Conservation (phyloP, 2,113 vertebrate species). For the Dicentrarchus labrax region DNA sequence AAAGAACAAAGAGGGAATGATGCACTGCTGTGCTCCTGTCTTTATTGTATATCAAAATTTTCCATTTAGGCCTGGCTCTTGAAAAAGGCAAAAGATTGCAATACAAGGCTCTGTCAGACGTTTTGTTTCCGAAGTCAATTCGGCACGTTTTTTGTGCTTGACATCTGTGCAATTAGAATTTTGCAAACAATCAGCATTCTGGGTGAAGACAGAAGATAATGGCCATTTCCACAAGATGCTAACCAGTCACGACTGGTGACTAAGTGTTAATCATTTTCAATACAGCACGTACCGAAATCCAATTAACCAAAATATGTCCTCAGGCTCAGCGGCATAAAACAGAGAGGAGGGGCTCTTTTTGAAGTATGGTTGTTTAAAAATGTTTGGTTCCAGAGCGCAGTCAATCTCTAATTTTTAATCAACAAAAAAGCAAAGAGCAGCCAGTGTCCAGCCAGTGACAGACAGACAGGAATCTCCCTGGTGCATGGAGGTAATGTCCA, state of each 20-base stretch:
- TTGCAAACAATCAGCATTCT: conserved; percentile 2
- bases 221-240: conserved; percentile 3
- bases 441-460: background rate
- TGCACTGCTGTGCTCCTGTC: conserved; percentile 3
- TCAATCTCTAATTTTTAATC: conserved; percentile 23
- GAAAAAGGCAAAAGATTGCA: conserved; percentile 37
- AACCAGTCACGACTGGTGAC: conserved; percentile 18
- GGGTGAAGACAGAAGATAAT: background rate
- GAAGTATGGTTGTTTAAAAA: conserved; percentile 15
- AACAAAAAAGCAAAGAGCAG: conserved; percentile 1
- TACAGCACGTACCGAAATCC: conserved; percentile 41
- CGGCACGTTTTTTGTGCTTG: background rate
- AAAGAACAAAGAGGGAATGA: conserved; percentile 13
- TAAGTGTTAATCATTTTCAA: conserved; percentile 44
- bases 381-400: conserved; percentile 17
- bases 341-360: conserved; percentile 33
- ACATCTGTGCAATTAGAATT: conserved; percentile 20
- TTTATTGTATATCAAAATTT: conserved; percentile 13
- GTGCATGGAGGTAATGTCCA: conserved; percentile 2
- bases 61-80: conserved; percentile 22
- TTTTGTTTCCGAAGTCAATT: conserved; percentile 25
- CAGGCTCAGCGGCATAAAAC: background rate
- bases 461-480: background rate
- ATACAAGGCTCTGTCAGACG: background rate
- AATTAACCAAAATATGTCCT: conserved; percentile 41